Percentiles rank a stretch among this genome's conserved stretches.
These are phyloP conservation scores for Tipula confusa DNA, from an alignment of 2,888 invertebrate species.

Conservation along the genomic window DNA sequence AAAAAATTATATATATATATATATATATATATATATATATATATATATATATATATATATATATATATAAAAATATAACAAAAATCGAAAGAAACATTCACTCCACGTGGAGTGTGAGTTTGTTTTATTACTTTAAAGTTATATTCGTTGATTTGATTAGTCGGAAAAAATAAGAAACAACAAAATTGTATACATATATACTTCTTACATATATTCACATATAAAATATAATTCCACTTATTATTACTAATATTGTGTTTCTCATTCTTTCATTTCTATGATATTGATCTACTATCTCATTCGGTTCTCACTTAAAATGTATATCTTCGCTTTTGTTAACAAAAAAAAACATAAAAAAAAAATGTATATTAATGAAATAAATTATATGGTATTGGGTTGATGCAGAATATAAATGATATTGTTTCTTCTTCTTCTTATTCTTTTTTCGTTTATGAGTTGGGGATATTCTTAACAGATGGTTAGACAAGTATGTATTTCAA, in stretches of 20 bases:
- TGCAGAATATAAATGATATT: neutral
- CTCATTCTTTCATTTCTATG: neutral
- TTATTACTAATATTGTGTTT: conserved; percentile 12
- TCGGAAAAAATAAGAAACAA: conserved; percentile 15
- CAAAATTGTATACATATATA: neutral
- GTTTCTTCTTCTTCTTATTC: neutral
- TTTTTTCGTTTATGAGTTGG: neutral
- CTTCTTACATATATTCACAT: neutral
- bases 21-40: no score
- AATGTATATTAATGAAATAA: neutral
- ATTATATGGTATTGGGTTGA: conserved; percentile 25
- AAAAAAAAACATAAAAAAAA: neutral
- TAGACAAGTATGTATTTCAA: conserved; percentile 3
- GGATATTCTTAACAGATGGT: neutral
- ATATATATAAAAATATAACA: no score
- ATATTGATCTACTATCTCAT: neutral
- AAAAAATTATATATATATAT: no score
- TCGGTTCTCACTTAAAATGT: neutral
- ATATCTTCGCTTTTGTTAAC: conserved; percentile 9
- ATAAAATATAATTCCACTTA: conserved; percentile 20
- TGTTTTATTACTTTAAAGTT: conserved; percentile 14
- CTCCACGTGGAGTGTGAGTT: conserved; percentile 20
- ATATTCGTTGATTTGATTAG: conserved; percentile 25
- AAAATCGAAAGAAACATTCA: neutral
- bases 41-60: no score